phyloP scores from a whole-genome alignment of 2,888 invertebrate species.

The Agriotes lineatus region DNA sequence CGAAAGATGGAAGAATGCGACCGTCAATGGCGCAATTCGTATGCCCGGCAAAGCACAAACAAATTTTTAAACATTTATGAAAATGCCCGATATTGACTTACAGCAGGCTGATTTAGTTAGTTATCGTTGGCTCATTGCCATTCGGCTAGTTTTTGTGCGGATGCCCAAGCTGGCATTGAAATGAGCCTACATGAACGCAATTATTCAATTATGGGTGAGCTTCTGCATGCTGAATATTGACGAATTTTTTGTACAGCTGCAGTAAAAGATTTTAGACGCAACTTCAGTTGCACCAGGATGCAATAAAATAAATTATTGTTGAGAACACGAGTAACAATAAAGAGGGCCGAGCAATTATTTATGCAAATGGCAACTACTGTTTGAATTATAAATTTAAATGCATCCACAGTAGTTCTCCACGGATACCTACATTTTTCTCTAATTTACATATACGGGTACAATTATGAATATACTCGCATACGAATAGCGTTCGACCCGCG shows the following conservation, averaged over 20 bases:
- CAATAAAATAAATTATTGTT: conserved; percentile 24
- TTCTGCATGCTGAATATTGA: conserved; percentile 28
- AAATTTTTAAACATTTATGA: conserved; percentile 22
- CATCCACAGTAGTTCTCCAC: conserved; percentile 32
- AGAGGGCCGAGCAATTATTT: conserved; percentile 22
- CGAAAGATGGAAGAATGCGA: too few relatives aligned
- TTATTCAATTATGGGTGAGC: conserved; percentile 32
- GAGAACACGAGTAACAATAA: conserved; percentile 16
- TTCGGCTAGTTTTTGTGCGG: conserved; percentile 29
- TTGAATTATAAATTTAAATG: conserved; percentile 32
- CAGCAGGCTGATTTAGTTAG: conserved; percentile 21
- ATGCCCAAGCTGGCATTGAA: conserved; percentile 31
- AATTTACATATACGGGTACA: conserved; percentile 53
- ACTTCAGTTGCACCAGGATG: not conserved
- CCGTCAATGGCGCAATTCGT: not conserved
- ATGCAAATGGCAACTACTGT: conserved; percentile 29
- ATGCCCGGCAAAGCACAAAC: not conserved
- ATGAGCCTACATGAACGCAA: conserved; percentile 30
- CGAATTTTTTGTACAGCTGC: not conserved
- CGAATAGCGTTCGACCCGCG: conserved; percentile 27
- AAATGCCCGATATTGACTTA: conserved; percentile 2
- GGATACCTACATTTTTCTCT: conserved; percentile 23
- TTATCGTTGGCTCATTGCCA: conserved; percentile 32
- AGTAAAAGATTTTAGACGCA: not conserved
- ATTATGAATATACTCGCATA: conserved; percentile 46